Percentiles rank a stretch among this genome's conserved stretches.
Evolutionary conservation across 2,113 vertebrate genomes (phyloP).

Genomic region (Dipodomys stephensi): DNA sequence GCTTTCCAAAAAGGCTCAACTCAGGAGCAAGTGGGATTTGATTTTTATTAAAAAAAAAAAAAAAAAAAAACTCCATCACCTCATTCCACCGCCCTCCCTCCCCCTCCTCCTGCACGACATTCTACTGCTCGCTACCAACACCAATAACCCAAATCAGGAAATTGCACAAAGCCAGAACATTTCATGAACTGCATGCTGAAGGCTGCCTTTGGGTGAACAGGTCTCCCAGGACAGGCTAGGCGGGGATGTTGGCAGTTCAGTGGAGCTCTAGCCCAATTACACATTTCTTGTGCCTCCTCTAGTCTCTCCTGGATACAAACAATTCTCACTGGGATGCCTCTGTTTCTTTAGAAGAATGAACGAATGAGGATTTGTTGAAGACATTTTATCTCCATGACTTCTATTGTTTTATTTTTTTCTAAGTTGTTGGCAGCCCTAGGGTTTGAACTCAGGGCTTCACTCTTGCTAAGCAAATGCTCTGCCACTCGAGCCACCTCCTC

Average conservation of each 20-base stretch:
- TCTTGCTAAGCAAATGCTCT: too few species aligned
- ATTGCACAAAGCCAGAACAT: conserved; percentile 12
- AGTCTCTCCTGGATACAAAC: background rate
- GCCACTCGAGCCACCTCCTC: too few species aligned
- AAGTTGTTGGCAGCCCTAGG: too few species aligned
- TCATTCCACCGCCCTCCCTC: background rate
- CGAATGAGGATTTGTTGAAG: background rate
- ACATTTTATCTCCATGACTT: background rate
- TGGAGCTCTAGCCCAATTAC: background rate
- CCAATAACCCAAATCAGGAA: conserved; percentile 54
- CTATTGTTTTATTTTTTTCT: background rate
- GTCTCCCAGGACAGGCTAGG: background rate
- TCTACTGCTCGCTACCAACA: background rate
- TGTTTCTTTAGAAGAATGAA: background rate
- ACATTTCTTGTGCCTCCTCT: background rate
- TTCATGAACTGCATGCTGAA: conserved; percentile 12
- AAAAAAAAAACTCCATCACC: background rate
- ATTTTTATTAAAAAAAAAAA: conserved; percentile 67
- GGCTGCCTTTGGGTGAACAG: background rate
- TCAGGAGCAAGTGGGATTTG: conserved; percentile 32
- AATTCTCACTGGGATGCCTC: background rate
- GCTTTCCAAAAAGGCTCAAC: conserved; percentile 47
- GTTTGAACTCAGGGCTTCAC: too few species aligned
- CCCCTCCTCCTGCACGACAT: background rate
- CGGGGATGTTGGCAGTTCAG: too few species aligned